phyloP scores from a whole-genome alignment of 2,888 invertebrate genomes.

The Ischnus inquisitorius region DNA sequence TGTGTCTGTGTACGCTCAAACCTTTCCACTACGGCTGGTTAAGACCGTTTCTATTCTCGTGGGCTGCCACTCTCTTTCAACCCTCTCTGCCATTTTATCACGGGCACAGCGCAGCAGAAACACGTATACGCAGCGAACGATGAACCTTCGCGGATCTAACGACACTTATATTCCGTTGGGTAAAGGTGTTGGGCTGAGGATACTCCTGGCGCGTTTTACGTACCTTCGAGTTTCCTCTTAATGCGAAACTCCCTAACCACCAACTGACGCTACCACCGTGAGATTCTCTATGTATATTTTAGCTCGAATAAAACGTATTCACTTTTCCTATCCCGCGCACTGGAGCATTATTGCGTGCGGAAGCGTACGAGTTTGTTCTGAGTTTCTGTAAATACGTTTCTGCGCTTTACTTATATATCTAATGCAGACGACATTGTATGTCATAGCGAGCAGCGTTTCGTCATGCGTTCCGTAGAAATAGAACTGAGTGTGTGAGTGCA shows the following conservation, averaged over 20 bases:
- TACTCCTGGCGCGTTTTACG: conserved; percentile 51
- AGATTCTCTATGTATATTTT: conserved; percentile 14
- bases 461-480: conserved; percentile 5
- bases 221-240: conserved; percentile 45
- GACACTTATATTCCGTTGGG: conserved; percentile 38
- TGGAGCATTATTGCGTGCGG: conserved; percentile 48
- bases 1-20: conserved; percentile 29
- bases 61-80: conserved; percentile 49
- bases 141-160: conserved; percentile 42
- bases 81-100: conserved; percentile 33
- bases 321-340: conserved; percentile 35
- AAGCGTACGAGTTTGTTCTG: conserved; percentile 50
- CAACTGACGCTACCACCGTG: conserved; percentile 32
- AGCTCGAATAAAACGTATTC: conserved; percentile 37
- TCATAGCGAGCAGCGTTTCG: not conserved
- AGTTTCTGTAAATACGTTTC: conserved; percentile 52
- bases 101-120: not conserved
- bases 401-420: not conserved
- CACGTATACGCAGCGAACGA: conserved; percentile 31
- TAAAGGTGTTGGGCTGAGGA: conserved; percentile 60
- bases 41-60: conserved; percentile 63
- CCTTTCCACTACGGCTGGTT: conserved; percentile 48
- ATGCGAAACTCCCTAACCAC: conserved; percentile 25
- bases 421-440: not conserved
- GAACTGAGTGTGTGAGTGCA: not conserved